These are phyloP conservation scores for Cryptocephalus primarius DNA, from an alignment of 2,888 invertebrate species.

Conservation along the genomic window DNA sequence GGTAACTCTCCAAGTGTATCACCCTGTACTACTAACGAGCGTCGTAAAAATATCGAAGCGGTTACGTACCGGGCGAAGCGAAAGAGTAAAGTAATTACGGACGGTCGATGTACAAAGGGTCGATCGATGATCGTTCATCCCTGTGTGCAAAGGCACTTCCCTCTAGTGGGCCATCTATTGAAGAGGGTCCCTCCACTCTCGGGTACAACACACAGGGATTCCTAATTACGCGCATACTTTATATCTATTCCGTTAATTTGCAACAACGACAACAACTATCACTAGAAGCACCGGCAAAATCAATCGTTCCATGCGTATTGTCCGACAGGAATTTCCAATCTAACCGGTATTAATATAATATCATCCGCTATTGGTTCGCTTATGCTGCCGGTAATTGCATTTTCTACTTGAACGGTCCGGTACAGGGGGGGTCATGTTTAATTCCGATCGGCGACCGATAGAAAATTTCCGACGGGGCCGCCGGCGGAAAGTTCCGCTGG, in stretches of 20 bases:
- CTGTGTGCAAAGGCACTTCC: neutral
- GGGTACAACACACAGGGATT: too few relatives aligned
- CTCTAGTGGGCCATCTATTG: neutral
- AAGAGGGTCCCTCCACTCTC: too few relatives aligned
- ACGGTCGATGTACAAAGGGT: neutral
- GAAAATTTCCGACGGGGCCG: too few relatives aligned
- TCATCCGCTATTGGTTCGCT: constrained; percentile 4
- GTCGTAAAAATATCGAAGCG: neutral
- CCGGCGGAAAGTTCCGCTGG: too few relatives aligned
- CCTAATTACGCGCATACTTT: constrained; percentile 14
- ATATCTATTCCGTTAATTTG: constrained; percentile 14
- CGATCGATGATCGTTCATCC: neutral
- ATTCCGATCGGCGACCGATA: neutral
- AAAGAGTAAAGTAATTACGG: constrained; percentile 1
- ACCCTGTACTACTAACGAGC: too few relatives aligned
- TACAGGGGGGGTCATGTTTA: neutral
- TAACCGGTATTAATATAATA: constrained; percentile 13
- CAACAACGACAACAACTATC: constrained; percentile 4
- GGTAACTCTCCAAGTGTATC: too few relatives aligned
- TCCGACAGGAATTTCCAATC: constrained; percentile 16
- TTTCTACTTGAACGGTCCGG: constrained; percentile 4
- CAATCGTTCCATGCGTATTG: constrained; percentile 8
- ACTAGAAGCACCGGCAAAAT: too few relatives aligned
- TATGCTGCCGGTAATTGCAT: constrained; percentile 11
- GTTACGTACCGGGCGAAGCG: constrained; percentile 3